A percentile compares a stretch with the other conserved stretches of the same genome.
phyloP scores from a whole-genome alignment of 2,888 invertebrate species.

The Sarcophaga subvicina region DNA sequence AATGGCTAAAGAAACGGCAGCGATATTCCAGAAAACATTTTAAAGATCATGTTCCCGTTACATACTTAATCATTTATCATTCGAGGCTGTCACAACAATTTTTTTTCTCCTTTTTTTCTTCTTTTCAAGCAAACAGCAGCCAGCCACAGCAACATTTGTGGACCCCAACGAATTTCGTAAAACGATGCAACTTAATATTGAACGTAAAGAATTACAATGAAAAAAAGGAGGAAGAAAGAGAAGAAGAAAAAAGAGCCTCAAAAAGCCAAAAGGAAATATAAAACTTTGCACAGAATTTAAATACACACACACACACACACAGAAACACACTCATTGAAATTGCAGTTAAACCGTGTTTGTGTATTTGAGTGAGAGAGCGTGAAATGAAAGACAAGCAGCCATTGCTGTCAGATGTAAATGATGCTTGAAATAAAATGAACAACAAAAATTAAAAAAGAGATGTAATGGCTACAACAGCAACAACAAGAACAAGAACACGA shows the following conservation, averaged over 20 bases:
- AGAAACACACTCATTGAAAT: neutral
- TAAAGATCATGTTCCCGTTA: conserved; percentile 65
- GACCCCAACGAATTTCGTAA: conserved; percentile 34
- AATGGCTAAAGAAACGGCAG: neutral
- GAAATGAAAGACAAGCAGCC: conserved; percentile 12
- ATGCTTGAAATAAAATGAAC: conserved; percentile 51
- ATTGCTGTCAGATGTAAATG: conserved; percentile 54
- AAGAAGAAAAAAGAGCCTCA: conserved; percentile 1
- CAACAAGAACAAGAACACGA: neutral
- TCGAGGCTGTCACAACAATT: conserved; percentile 64
- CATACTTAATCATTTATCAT: conserved; percentile 71
- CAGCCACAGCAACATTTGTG: conserved; percentile 28
- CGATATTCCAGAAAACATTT: conserved; percentile 60
- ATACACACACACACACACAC: neutral
- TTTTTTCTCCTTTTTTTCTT: neutral
- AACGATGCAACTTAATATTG: conserved; percentile 8
- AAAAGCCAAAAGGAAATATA: conserved; percentile 31
- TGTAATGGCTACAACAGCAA: conserved; percentile 18
- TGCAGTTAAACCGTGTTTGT: neutral
- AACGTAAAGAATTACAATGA: conserved; percentile 9
- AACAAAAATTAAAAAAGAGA: neutral
- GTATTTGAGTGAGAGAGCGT: neutral
- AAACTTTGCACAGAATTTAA: neutral
- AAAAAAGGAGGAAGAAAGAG: neutral
- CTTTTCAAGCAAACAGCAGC: conserved; percentile 1